These are phyloP conservation scores for Cerastis rubricosa DNA, from an alignment of 2,888 invertebrate genomes.

Conservation along the genomic window DNA sequence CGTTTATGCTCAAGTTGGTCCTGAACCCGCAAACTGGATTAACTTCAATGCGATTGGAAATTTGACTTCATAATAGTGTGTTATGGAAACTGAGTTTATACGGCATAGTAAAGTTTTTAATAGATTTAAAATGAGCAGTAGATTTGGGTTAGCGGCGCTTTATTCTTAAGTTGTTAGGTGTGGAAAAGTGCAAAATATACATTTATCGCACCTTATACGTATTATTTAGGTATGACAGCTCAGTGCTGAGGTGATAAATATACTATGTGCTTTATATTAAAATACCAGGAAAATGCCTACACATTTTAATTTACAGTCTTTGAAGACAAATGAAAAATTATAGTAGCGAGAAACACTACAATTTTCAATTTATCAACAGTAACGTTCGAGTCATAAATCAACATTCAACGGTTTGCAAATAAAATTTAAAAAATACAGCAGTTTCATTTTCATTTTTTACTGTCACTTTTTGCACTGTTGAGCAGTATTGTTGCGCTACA, in stretches of 20 bases:
- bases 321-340: slow-evolving; percentile 34
- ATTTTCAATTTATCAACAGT: slow-evolving; percentile 56
- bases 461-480: slow-evolving; percentile 58
- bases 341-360: slow-evolving; percentile 42
- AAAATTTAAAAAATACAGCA: slow-evolving; percentile 54
- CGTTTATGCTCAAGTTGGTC: slow-evolving; percentile 51
- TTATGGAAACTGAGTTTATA: slow-evolving; percentile 4
- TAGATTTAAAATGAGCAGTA: not conserved
- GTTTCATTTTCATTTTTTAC: slow-evolving; percentile 61
- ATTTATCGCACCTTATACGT: not conserved
- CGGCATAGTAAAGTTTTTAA: not conserved
- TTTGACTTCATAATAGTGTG: slow-evolving; percentile 1
- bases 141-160: not conserved
- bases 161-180: not conserved
- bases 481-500: slow-evolving; percentile 54
- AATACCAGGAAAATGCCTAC: not conserved
- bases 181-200: not conserved
- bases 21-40: slow-evolving; percentile 30
- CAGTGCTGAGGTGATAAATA: not conserved
- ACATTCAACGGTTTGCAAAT: slow-evolving; percentile 54
- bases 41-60: slow-evolving; percentile 32
- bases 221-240: not conserved
- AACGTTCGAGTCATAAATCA: slow-evolving; percentile 52
- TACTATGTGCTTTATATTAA: not conserved
- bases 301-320: slow-evolving; percentile 16